Evolutionary conservation across 2,113 vertebrate species (phyloP).

Genomic region (Syrrhaptes paradoxus): DNA sequence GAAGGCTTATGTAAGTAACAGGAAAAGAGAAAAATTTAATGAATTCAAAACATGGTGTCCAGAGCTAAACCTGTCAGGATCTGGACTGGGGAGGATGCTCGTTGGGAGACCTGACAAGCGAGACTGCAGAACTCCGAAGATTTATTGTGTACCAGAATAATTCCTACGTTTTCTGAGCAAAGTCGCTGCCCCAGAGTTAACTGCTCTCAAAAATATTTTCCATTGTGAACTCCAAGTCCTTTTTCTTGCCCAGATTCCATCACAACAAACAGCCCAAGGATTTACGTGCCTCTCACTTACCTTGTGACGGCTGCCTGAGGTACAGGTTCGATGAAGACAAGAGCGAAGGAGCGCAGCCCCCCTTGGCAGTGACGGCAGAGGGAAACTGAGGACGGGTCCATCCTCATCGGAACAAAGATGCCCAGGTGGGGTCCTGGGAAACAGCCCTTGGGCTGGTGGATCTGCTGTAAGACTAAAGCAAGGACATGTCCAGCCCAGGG

Average conservation of each 20-base stretch:
- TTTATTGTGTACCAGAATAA: constrained; percentile 25
- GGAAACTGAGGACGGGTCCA: background rate
- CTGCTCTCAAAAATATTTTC: constrained; percentile 48
- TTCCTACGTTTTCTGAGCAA: constrained; percentile 16
- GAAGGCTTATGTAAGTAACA: background rate
- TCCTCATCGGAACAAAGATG: background rate
- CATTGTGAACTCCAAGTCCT: constrained; percentile 1
- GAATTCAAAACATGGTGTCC: background rate
- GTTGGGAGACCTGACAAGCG: constrained; percentile 8
- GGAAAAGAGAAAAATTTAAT: background rate
- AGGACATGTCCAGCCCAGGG: background rate
- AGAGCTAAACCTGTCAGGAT: background rate
- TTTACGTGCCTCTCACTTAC: background rate
- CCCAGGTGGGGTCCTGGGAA: background rate
- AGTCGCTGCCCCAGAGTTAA: constrained; percentile 2
- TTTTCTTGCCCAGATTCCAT: constrained; percentile 58
- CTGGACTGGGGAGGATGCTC: background rate
- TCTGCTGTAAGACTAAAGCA: background rate
- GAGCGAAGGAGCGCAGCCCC: background rate
- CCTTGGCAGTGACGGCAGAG: background rate
- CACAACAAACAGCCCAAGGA: background rate
- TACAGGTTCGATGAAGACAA: background rate
- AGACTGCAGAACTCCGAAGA: constrained; percentile 2
- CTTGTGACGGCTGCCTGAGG: background rate
- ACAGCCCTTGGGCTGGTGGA: background rate